A percentile compares a stretch with the other conserved stretches of the same genome.
These are phyloP conservation scores for Diorhabda sublineata DNA, from an alignment of 1,140 invertebrate species.

Conservation along the genomic window DNA sequence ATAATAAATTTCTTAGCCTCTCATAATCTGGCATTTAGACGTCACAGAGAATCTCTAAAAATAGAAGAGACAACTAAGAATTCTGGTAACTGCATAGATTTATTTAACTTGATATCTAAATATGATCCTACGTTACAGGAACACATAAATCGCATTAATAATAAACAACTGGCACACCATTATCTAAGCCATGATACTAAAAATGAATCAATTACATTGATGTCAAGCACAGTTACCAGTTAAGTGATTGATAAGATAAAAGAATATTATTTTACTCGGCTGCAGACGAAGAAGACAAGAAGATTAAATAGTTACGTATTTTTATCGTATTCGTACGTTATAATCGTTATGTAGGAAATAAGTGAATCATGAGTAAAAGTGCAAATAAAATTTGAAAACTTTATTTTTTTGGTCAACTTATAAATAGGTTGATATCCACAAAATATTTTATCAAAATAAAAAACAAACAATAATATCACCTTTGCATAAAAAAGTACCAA, in stretches of 20 bases:
- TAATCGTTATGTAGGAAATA: no score
- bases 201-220: constrained; percentile 33
- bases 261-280: no score
- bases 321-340: no score
- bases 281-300: no score
- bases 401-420: no score
- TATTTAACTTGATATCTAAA: constrained; percentile 32
- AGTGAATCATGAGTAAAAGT: no score
- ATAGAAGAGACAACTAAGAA: constrained; percentile 28
- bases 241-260: neutral
- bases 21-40: constrained; percentile 37
- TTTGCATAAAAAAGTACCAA: no score
- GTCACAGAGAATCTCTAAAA: constrained; percentile 23
- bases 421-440: no score
- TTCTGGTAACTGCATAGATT: constrained; percentile 33
- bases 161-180: constrained; percentile 32
- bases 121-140: constrained; percentile 26
- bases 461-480: no score
- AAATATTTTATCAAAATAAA: no score
- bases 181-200: constrained; percentile 35
- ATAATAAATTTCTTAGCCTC: constrained; percentile 40
- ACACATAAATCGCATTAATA: constrained; percentile 35
- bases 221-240: neutral
- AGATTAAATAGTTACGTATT: no score
- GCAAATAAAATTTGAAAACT: no score